Evolutionary conservation across 2,113 vertebrate genomes (phyloP), one percentile per base, ranked within the genome.

Genomic region (Etheostoma cragini): DNA sequence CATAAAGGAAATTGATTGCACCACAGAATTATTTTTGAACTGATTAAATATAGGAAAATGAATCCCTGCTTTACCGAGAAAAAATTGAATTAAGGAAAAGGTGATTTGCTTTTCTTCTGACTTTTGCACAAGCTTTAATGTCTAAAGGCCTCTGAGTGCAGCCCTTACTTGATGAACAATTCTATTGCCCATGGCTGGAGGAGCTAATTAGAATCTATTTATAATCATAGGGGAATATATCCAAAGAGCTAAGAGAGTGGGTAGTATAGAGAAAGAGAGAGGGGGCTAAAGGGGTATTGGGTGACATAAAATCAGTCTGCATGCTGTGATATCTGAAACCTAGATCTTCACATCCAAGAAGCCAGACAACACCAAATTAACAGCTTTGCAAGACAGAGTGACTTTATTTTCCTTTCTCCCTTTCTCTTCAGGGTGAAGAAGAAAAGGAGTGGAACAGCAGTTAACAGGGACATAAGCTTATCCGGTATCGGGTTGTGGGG

Each of bases 181-280:
- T 91, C 64, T 86, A 89, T 88, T 89, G 93, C 91, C 86, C 87
- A 84, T 89, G 91, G 89, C 90, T 90, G 87, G 75, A 89, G 86
- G 84, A 90, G 88, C 89, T 94, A 94, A 94, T 94, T 94, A 91
- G 77, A 93, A 93, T 88, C 91, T 94, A 94, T 94, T 94, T 92
- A 94, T 94, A 94, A 90, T 91, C 83, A 91, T 54, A 80, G 57
- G 87, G 88, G 90, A 90, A 89, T 89, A 84, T 91, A 91, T 91
- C 91, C 87, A 90, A 90, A 81, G 82, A 83, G 86, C 68, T 70
- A 75, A 45, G 13, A 72, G 79, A 71, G 58, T 56, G 63, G 65
- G 76, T 70, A 68, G 63, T 60, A 78, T 42, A 65, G 30, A 69
- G 71, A 81, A 61, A 65, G n/a, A 72, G 74, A 72, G 65, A 69